Evolutionary conservation across 2,888 invertebrate species (phyloP), one percentile per base, ranked within the genome.

Genomic region (Suillia variegata): DNA sequence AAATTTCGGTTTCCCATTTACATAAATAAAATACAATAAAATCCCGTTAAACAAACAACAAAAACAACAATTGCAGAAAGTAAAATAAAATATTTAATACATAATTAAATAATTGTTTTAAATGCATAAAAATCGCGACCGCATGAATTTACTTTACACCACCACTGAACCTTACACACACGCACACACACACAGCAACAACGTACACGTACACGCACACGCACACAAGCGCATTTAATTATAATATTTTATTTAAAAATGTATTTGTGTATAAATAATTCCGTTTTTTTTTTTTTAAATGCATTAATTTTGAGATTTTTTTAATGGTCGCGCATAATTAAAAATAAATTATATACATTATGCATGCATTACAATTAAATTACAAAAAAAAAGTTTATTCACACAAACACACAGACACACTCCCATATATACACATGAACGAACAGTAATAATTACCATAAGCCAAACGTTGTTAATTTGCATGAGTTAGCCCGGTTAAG

Each of bases 41-140:
- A n/a, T n/a, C n/a, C n/a, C n/a, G n/a, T n/a, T 47, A 17, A 33
- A n/a, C 2, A 52, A 52, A 52, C 13, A 51, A 51, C 20, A n/a
- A 10, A 26, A 26, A 26, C 26, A 26, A 26, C 5, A 10, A 26
- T 6, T 26, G 26, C 26, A 26, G 6, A 26, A 26, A 6, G 26
- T 26, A 6, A 26, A 26, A 5, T 26, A 26, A 5, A 26, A 26
- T n/a, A n/a, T 26, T 26, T 26, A 26, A 26, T 26, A 5, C 26
- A 26, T 26, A 26, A 10, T 26, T 26, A n/a, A n/a, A n/a, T n/a
- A n/a, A n/a, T n/a, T n/a, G n/a, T n/a, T n/a, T n/a, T n/a, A n/a
- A n/a, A n/a, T n/a, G n/a, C n/a, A n/a, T n/a, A n/a, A n/a, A n/a
- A n/a, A n/a, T n/a, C n/a, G n/a, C n/a, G n/a, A n/a, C n/a, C n/a